Conservation (phyloP, 2,797 vertebrate species). For the Apogon hyalosoma region DNA sequence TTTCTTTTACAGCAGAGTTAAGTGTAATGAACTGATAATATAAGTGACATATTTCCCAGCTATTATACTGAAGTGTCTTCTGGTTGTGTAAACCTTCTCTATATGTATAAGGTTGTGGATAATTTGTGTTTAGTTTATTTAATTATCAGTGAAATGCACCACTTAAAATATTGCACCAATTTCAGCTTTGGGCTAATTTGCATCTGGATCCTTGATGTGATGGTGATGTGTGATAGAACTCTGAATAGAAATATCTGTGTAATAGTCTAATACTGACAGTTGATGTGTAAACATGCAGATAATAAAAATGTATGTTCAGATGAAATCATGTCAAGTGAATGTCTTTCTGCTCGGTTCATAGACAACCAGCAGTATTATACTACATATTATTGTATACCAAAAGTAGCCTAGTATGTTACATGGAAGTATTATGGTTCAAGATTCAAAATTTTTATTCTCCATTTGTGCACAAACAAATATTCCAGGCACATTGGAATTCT, state of each 20-base stretch:
- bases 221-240: conserved; percentile 15
- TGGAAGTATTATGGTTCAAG: too few relatives aligned
- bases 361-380: too few relatives aligned
- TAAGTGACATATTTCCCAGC: not conserved
- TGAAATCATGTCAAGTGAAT: conserved; percentile 24
- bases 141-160: conserved; percentile 14
- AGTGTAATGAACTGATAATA: conserved; percentile 14
- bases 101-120: conserved; percentile 10
- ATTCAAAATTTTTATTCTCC: too few relatives aligned
- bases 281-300: conserved; percentile 30
- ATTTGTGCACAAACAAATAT: too few relatives aligned
- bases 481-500: too few relatives aligned
- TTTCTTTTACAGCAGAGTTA: conserved; percentile 13
- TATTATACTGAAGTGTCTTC: conserved; percentile 5
- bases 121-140: conserved; percentile 10
- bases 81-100: conserved; percentile 13
- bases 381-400: too few relatives aligned
- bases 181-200: conserved; percentile 32
- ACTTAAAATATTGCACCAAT: conserved; percentile 21
- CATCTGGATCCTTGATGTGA: conserved; percentile 9
- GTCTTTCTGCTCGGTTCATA: not conserved
- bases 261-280: conserved; percentile 26
- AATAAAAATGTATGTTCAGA: conserved; percentile 57
- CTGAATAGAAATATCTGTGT: conserved; percentile 19
- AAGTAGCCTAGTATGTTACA: too few relatives aligned